phyloP scores from a whole-genome alignment of 2,888 invertebrate species.

The Gandaritis pyraliata region DNA sequence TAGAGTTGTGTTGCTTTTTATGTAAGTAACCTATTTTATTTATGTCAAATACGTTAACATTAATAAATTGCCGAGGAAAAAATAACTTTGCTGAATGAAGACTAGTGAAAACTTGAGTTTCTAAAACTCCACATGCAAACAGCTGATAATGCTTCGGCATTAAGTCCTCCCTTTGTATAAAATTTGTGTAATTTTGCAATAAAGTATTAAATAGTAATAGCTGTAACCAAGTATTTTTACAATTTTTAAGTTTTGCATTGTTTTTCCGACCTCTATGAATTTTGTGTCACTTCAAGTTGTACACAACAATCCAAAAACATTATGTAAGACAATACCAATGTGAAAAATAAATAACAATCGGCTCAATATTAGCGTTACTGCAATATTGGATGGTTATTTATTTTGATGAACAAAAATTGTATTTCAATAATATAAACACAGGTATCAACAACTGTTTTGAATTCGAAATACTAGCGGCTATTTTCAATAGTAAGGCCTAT shows the following conservation, averaged over 20 bases:
- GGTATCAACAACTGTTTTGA: not conserved
- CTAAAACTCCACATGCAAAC: not conserved
- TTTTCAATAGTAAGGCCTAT: not conserved
- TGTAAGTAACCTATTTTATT: not conserved
- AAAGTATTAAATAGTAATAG: too few relatives aligned
- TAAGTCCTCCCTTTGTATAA: too few relatives aligned
- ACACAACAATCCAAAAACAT: slow-evolving; percentile 29
- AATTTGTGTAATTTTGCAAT: too few relatives aligned
- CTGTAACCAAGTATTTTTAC: not conserved
- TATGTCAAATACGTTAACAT: not conserved
- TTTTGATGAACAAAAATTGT: slow-evolving; percentile 9
- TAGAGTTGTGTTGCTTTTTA: too few relatives aligned
- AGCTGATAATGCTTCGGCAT: too few relatives aligned
- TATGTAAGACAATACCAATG: slow-evolving; percentile 27
- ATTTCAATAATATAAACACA: slow-evolving; percentile 1
- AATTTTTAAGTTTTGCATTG: not conserved
- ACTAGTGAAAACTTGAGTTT: not conserved
- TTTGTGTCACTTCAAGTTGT: slow-evolving; percentile 2
- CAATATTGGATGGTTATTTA: slow-evolving; percentile 23
- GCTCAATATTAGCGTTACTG: not conserved
- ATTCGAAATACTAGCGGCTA: slow-evolving; percentile 1
- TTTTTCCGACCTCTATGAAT: not conserved
- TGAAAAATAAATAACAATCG: slow-evolving; percentile 28
- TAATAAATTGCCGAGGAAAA: not conserved
- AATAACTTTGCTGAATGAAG: slow-evolving; percentile 2